Conservation (phyloP, 2,113 vertebrate genomes). For the Macrotus californicus region DNA sequence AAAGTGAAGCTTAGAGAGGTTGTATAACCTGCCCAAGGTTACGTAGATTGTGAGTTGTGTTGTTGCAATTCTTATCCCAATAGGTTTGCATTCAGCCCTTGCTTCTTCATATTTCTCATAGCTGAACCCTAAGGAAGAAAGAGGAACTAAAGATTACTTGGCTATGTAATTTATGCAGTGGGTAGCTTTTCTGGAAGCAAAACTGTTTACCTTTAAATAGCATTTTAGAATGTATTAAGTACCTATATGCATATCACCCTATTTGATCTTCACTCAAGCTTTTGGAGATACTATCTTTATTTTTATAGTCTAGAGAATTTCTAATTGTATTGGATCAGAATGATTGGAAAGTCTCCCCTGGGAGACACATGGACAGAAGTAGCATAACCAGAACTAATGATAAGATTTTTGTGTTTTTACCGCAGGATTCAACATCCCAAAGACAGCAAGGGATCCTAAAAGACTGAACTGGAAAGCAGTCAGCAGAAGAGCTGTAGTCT, state of each 20-base stretch:
- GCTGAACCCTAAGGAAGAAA: neutral
- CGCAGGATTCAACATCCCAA: conserved; percentile 6
- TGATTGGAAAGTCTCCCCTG: neutral
- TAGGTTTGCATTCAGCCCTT: neutral
- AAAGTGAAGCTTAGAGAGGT: neutral
- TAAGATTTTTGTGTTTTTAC: conserved; percentile 19
- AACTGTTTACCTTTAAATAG: neutral
- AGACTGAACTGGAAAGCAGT: neutral
- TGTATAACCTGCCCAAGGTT: neutral
- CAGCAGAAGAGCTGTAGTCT: neutral
- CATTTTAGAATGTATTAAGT: neutral
- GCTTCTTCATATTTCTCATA: neutral
- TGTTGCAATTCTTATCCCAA: neutral
- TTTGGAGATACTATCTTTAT: neutral
- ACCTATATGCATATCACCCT: neutral
- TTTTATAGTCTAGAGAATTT: neutral
- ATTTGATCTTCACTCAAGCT: neutral
- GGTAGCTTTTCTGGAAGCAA: neutral
- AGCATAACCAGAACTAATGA: conserved; percentile 20
- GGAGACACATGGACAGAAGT: neutral
- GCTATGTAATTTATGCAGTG: neutral
- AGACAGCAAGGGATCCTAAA: conserved; percentile 15
- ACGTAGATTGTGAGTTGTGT: accelerated
- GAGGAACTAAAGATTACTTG: neutral
- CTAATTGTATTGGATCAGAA: neutral